Conservation (phyloP, 2,797 vertebrate species). For the Pipistrellus pygmaeus region DNA sequence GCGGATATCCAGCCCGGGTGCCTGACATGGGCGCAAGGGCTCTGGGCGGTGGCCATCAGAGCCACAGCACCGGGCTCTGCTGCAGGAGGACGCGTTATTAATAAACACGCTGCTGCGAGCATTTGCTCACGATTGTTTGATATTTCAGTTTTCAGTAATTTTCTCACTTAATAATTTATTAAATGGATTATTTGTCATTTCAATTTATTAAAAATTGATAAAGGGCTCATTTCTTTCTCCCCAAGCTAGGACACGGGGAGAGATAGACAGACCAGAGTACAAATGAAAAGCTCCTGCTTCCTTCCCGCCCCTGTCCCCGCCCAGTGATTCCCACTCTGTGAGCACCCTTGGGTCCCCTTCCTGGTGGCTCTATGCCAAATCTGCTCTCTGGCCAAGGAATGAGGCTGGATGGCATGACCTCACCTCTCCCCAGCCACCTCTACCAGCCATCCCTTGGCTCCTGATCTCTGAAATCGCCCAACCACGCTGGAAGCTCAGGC, state of each 20-base stretch:
- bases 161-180: slow-evolving; percentile 86
- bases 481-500: background rate
- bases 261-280: slow-evolving; percentile 67
- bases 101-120: slow-evolving; percentile 80
- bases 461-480: background rate
- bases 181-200: slow-evolving; percentile 86
- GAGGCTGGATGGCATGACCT: background rate
- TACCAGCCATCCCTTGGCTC: background rate
- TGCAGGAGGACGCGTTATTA: slow-evolving; percentile 74
- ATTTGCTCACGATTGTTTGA: slow-evolving; percentile 85
- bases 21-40: background rate
- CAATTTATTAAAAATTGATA: slow-evolving; percentile 86
- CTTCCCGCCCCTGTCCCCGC: background rate
- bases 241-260: slow-evolving; percentile 78
- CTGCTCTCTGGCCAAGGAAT: background rate
- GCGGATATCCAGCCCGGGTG: fast-evolving
- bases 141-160: slow-evolving; percentile 86
- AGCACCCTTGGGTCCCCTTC: background rate
- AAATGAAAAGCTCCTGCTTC: slow-evolving; percentile 73
- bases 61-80: slow-evolving; percentile 28
- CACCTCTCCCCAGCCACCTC: background rate
- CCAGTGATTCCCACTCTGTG: background rate
- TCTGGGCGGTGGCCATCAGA: background rate
- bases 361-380: background rate
- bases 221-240: slow-evolving; percentile 82